These are phyloP conservation scores for Epizoanthus stellaris DNA, from an alignment of 92 coral and sea anemone species.

Conservation along the genomic window DNA sequence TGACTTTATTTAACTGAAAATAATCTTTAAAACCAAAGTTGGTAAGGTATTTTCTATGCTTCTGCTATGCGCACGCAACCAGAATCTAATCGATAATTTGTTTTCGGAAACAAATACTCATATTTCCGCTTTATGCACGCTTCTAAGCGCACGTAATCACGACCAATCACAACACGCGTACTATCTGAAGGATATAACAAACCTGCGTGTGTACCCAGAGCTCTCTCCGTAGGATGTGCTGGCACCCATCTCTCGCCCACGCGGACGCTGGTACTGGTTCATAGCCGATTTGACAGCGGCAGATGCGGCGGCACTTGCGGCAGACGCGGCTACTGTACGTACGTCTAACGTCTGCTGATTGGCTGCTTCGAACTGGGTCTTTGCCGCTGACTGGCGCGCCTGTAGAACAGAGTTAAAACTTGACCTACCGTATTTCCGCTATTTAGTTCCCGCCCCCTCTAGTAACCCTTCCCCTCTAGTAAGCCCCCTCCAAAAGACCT, in stretches of 20 bases:
- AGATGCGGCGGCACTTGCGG: slow-evolving; percentile 91
- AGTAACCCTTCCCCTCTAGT: not conserved
- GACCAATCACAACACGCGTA: no score
- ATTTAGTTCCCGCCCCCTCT: not conserved
- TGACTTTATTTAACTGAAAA: no score
- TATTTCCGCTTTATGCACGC: not conserved
- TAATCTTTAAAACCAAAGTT: no score
- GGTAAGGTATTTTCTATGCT: no score
- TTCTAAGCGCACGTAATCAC: no score
- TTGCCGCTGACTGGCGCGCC: slow-evolving; percentile 86
- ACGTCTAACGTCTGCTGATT: slow-evolving; percentile 75
- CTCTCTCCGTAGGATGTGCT: slow-evolving; percentile 46
- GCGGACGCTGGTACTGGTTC: slow-evolving; percentile 65
- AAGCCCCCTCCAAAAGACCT: not conserved
- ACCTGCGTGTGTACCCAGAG: slow-evolving; percentile 19
- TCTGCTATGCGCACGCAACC: no score
- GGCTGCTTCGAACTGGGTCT: slow-evolving; percentile 75
- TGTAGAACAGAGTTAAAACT: slow-evolving; percentile 4
- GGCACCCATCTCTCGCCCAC: slow-evolving; percentile 37
- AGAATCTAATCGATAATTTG: no score
- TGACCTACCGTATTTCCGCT: no score
- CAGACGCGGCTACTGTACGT: slow-evolving; percentile 69
- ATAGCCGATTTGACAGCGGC: slow-evolving; percentile 85
- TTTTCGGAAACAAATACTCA: not conserved
- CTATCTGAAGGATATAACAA: not conserved